These are phyloP conservation scores for Parazoanthus darwini DNA, from an alignment of 92 coral and sea anemone species.

Conservation along the genomic window DNA sequence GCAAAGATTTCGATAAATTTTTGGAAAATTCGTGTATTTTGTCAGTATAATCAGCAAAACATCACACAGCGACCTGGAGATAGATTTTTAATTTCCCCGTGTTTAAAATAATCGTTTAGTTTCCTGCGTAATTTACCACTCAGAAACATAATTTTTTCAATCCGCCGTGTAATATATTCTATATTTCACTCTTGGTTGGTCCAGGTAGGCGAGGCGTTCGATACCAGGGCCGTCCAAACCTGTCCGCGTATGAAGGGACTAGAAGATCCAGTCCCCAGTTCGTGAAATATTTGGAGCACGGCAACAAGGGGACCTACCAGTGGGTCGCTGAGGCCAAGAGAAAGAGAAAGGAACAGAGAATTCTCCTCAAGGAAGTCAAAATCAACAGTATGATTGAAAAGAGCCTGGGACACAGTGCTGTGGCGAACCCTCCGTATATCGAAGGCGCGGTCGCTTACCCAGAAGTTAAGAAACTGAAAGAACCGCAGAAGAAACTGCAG, in stretches of 20 bases:
- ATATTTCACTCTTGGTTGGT: not conserved
- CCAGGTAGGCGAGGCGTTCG: constrained; percentile 89
- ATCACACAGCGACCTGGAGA: too few species aligned
- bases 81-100: too few species aligned
- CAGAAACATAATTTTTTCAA: not conserved
- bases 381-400: constrained; percentile 52
- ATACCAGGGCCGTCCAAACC: constrained; percentile 72
- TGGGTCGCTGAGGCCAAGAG: constrained; percentile 77
- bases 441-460: constrained; percentile 56
- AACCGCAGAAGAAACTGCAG: constrained; percentile 24
- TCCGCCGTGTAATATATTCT: not conserved
- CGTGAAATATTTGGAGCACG: constrained; percentile 52
- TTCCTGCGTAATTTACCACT: too few species aligned
- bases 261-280: constrained; percentile 85
- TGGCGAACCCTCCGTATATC: constrained; percentile 50
- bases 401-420: constrained; percentile 60
- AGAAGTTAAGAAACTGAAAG: constrained; percentile 28
- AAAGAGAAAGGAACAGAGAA: constrained; percentile 71
- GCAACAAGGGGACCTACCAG: constrained; percentile 66
- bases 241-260: constrained; percentile 66
- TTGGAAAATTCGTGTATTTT: too few species aligned
- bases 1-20: too few species aligned
- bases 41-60: too few species aligned
- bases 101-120: too few species aligned
- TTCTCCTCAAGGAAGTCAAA: constrained; percentile 61